Evolutionary conservation across 2,113 vertebrate genomes (phyloP), one percentile per base, ranked within the genome.

Genomic region (Cyrtonyx montezumae): DNA sequence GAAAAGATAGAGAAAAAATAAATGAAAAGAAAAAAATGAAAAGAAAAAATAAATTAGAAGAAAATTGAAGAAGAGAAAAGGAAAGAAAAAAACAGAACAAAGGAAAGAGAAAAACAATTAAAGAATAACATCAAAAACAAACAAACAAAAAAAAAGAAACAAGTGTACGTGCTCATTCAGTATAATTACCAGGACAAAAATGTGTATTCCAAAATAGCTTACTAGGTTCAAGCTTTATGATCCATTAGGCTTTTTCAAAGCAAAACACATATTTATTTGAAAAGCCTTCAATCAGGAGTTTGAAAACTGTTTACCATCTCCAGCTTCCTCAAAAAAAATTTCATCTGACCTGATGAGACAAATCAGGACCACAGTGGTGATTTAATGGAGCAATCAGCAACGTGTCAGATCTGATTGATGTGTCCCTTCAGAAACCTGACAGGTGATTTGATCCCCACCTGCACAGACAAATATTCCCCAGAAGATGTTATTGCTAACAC

Each of bases 351-450:
- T 81, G 92, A 97, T 95, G 95, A 98, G 94, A 96, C 92, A 97
- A 96, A 98, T 97, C 94, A 97, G 95, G 88, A 86, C 92, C 80
- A 94, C 80, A 71, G 48, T 81, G 56, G 90, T 96, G 98, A 98
- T 98, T 98, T 98, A 98, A 98, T 95, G 88, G 93, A 96, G 92
- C 94, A 97, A 97, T 98, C 97, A 98, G 83, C 90, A 96, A 79
- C 37, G 45, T 97, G 97, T 97, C 98, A 97, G 88, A 96, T 87
- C 75, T 98, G 97, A 98, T 94, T 96, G 96, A 98, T 98, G 87
- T 68, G 59, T 95, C 93, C 56, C 84, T 96, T 97, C 90, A 91
- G 75, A 94, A 94, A 74, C 32, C n/a, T 97, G 92, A 93, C 95
- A 96, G 88, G 95, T 94, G 96, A 97, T 97, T 97, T 96, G 95